These are phyloP conservation scores for Caenorhabditis afra DNA, from an alignment of 2,888 invertebrate species.

Conservation along the genomic window DNA sequence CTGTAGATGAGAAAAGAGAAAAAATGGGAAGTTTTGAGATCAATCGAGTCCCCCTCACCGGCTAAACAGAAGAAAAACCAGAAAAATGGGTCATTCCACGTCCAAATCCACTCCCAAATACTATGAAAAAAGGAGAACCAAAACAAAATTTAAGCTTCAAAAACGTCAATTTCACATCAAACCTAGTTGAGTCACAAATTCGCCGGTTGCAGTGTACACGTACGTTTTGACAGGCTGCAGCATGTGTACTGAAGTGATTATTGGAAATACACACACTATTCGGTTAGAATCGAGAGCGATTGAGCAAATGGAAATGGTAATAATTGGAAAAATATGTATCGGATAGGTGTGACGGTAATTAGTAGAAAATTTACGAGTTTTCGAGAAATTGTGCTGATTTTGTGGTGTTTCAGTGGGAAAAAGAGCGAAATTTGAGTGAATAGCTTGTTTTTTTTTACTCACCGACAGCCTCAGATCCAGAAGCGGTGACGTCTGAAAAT, in stretches of 20 bases:
- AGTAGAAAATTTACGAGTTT: no score
- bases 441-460: constrained; percentile 1
- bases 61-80: not conserved
- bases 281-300: no score
- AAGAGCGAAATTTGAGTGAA: not conserved
- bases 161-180: constrained; percentile 29
- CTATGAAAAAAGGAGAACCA: not conserved
- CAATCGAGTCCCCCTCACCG: no score
- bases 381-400: not conserved
- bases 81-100: no score
- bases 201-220: constrained; percentile 68
- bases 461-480: constrained; percentile 54
- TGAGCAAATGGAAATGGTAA: no score
- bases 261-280: not conserved
- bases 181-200: constrained; percentile 65
- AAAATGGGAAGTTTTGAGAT: no score
- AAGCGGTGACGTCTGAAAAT: constrained; percentile 17
- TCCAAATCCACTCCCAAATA: constrained; percentile 26
- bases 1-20: no score
- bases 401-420: not conserved
- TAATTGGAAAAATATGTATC: no score
- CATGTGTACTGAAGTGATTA: constrained; percentile 26
- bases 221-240: constrained; percentile 67
- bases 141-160: no score
- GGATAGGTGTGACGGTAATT: no score